phyloP scores from a whole-genome alignment of 2,797 vertebrate genomes.

The Emys orbicularis region DNA sequence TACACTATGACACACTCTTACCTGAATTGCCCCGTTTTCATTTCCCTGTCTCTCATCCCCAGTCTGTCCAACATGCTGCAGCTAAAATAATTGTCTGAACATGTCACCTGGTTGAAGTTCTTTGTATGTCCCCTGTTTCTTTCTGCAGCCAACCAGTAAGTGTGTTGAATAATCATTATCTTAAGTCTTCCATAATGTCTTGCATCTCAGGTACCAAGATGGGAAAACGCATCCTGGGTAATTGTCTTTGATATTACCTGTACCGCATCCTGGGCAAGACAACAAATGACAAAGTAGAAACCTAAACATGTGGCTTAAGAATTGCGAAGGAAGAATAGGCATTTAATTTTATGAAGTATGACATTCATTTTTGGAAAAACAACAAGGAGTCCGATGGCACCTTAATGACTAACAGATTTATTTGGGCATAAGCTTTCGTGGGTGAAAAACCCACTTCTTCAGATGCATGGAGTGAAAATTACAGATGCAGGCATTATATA shows the following conservation, averaged over 20 bases:
- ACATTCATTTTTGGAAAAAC: conserved; percentile 10
- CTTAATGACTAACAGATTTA: too few species aligned
- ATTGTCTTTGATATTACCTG: background rate
- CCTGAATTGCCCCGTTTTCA: background rate
- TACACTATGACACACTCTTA: background rate
- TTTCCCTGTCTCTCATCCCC: background rate
- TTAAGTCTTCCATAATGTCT: background rate
- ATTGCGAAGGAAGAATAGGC: background rate
- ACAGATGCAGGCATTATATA: too few species aligned
- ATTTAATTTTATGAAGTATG: conserved; percentile 1
- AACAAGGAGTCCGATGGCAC: too few species aligned
- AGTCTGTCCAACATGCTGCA: background rate
- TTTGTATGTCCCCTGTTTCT: background rate
- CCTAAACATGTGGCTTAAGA: background rate
- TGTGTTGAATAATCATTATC: background rate
- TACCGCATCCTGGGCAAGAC: conserved; percentile 14
- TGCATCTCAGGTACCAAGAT: background rate
- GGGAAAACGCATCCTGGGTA: background rate
- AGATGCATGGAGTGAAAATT: too few species aligned
- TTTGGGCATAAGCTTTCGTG: too few species aligned
- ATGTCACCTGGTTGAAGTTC: background rate
- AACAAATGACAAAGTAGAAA: background rate
- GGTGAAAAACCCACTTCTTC: too few species aligned
- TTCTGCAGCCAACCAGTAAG: background rate
- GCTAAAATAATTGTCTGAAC: background rate